Evolutionary conservation across 2,888 invertebrate species (phyloP), one percentile per base, ranked within the genome.

Genomic region (Nezara viridula): DNA sequence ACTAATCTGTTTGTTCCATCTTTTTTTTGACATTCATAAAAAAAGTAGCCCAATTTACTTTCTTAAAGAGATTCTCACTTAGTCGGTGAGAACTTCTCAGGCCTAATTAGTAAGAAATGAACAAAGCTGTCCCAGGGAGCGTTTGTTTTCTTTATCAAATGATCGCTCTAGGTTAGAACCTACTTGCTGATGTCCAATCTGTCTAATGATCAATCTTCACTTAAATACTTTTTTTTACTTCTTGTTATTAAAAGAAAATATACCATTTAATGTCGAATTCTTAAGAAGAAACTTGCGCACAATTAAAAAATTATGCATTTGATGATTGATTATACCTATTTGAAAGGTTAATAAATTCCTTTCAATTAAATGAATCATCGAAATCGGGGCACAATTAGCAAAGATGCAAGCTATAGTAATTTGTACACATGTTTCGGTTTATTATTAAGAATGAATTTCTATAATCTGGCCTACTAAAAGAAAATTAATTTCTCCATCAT

Each of bases 21-120:
- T 66, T 55, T 32, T 32, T 66, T 66, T 66, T 1, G 14, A 32
- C 27, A 32, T 66, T 66, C 6, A 66, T 32, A 27, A 66, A n/a
- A n/a, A 66, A 66, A 66, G 66, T 66, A 66, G 66, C 66, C 66
- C 66, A 66, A 66, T 32, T 32, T 32, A 66, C 66, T 66, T 66
- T 66, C 66, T 66, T 66, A 21, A 66, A 66, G 66, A 66, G 66
- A 66, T 66, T 66, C 66, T 16, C 66, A 66, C 32, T 66, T 66
- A 66, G 32, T 1, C 14, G 10, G 27, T 66, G 66, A 14, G 66
- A 66, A 66, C 27, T 66, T 66, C 66, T 16, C 66, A 66, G 14
- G 9, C 14, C 32, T 32, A 66, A 66, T 66, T 66, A 66, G 66
- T 21, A 32, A 27, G 66, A 32, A 6, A 66, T 32, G 66, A 66